phyloP scores from a whole-genome alignment of 2,888 invertebrate species.

The Digitonthophagus gazella region DNA sequence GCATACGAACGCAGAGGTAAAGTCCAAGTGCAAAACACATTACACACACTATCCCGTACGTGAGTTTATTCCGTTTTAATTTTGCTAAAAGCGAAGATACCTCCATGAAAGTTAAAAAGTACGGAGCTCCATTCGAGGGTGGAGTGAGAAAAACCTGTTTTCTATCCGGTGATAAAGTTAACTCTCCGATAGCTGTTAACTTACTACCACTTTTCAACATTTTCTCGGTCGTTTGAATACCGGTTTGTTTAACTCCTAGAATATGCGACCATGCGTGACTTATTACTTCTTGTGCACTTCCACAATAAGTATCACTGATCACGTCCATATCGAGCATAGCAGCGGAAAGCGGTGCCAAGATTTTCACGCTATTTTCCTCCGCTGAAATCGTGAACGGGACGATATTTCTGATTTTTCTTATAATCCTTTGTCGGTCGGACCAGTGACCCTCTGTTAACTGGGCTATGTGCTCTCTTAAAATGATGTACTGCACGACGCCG shows the following conservation, averaged over 20 bases:
- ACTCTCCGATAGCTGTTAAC: background rate
- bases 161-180: conserved; percentile 1
- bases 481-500: conserved; percentile 12
- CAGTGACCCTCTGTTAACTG: conserved; percentile 14
- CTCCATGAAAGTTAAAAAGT: conserved; percentile 7
- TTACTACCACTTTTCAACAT: background rate
- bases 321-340: conserved; percentile 10
- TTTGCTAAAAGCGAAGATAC: conserved; percentile 3
- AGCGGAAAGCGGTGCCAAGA: conserved; percentile 7
- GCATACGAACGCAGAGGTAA: conserved; percentile 2
- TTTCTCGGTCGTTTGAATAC: conserved; percentile 6
- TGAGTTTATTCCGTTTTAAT: conserved; percentile 1
- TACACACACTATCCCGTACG: background rate
- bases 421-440: conserved; percentile 7
- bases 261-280: conserved; percentile 9
- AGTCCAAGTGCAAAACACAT: conserved; percentile 6
- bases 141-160: conserved; percentile 1
- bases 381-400: background rate
- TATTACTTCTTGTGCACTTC: conserved; percentile 7
- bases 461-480: conserved; percentile 3
- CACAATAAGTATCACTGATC: conserved; percentile 3
- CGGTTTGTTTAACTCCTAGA: conserved; percentile 11
- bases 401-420: conserved; percentile 3
- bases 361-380: background rate
- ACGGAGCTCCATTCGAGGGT: conserved; percentile 3